Evolutionary conservation across 2,888 invertebrate genomes (phyloP).

Genomic region (Cataglyphis albicans): DNA sequence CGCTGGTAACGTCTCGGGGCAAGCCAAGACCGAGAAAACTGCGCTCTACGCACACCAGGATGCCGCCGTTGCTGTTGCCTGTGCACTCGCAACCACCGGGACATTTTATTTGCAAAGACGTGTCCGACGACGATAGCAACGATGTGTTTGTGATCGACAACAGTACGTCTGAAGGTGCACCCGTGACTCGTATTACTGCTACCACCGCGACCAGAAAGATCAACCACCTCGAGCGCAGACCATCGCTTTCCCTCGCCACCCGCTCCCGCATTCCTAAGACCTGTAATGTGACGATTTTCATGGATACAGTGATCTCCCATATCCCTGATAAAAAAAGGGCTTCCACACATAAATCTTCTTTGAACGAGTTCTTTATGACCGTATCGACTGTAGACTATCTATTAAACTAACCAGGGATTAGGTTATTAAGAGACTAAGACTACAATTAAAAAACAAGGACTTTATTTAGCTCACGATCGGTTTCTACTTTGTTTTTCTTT

Average conservation of each 20-base stretch:
- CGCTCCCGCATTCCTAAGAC: constrained; percentile 81
- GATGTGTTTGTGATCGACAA: constrained; percentile 51
- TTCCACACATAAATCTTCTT: constrained; percentile 32
- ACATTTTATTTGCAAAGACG: constrained; percentile 36
- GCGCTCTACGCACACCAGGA: constrained; percentile 80
- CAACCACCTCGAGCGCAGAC: constrained; percentile 73
- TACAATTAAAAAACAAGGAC: neutral
- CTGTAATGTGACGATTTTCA: constrained; percentile 76
- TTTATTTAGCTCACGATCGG: neutral
- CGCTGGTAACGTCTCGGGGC: constrained; percentile 86
- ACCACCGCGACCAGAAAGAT: constrained; percentile 64
- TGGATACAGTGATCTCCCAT: constrained; percentile 72
- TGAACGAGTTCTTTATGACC: neutral
- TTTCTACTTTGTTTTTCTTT: neutral
- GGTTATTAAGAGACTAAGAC: too few species aligned
- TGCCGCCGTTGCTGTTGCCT: constrained; percentile 82
- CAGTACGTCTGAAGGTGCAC: constrained; percentile 56
- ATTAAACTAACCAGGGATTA: neutral
- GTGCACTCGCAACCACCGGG: constrained; percentile 79
- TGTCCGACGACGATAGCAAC: constrained; percentile 8
- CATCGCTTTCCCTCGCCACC: constrained; percentile 67
- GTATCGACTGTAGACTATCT: neutral
- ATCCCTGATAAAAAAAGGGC: constrained; percentile 59
- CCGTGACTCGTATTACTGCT: constrained; percentile 66
- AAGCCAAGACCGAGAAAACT: constrained; percentile 76